Evolutionary conservation across 2,113 vertebrate genomes (phyloP).

Genomic region (Sciurus niger): DNA sequence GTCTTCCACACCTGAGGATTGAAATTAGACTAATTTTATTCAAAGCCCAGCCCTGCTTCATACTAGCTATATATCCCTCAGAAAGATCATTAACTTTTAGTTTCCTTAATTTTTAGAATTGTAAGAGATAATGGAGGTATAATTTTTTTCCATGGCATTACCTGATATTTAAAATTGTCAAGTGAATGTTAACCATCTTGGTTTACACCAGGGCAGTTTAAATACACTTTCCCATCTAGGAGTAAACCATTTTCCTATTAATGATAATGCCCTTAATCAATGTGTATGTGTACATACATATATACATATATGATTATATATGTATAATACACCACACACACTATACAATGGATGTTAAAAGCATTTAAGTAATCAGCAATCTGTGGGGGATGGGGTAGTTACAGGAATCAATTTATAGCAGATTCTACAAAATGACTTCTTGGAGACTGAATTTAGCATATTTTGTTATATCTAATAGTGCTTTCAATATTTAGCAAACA

Average conservation of each 20-base stretch:
- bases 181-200: neutral
- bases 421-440: neutral
- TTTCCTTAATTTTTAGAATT: constrained; percentile 20
- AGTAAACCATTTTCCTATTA: neutral
- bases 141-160: neutral
- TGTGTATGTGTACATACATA: too few species aligned
- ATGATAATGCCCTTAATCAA: neutral
- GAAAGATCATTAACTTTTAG: neutral
- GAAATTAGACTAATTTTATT: constrained; percentile 8
- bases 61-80: neutral
- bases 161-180: neutral
- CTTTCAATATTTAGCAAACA: neutral
- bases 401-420: neutral
- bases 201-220: neutral
- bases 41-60: neutral
- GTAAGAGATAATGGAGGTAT: neutral
- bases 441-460: neutral
- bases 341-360: neutral
- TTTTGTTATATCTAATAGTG: neutral
- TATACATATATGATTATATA: too few species aligned
- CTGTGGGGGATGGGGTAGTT: neutral
- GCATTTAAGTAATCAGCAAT: neutral
- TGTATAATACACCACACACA: too few species aligned
- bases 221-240: neutral
- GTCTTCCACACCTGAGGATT: neutral